Evolutionary conservation across 35 echinoderm and acorn worm species (phyloP).

Genomic region (Lytechinus variegatus): DNA sequence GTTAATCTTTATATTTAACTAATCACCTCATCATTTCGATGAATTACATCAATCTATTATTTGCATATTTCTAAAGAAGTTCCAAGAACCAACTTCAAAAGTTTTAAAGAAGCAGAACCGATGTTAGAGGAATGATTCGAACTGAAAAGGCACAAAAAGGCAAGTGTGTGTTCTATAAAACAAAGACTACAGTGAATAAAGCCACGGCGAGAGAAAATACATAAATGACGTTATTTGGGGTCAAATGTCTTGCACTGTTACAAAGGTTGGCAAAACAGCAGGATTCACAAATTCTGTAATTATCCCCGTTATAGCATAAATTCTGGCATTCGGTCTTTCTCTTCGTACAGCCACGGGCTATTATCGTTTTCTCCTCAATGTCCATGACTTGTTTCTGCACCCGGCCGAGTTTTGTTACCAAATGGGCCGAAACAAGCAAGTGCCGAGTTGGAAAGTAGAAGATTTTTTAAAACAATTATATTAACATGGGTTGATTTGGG

Average conservation of each 20-base stretch:
- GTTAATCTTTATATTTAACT: too few relatives aligned
- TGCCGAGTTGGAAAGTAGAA: not conserved
- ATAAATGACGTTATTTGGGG: not conserved
- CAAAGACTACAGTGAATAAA: not conserved
- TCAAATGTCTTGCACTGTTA: conserved; percentile 29
- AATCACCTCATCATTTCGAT: too few relatives aligned
- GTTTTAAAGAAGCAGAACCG: too few relatives aligned
- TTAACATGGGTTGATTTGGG: too few relatives aligned
- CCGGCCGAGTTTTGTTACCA: not conserved
- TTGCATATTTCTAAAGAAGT: too few relatives aligned
- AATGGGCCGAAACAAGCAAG: not conserved
- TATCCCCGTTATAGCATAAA: not conserved
- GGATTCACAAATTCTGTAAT: not conserved
- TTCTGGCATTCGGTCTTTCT: conserved; percentile 36
- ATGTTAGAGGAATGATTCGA: not conserved
- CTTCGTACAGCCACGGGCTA: not conserved
- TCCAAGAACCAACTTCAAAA: too few relatives aligned
- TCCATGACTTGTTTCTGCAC: not conserved
- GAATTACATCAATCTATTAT: too few relatives aligned
- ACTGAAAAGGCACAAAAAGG: not conserved
- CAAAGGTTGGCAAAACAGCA: conserved; percentile 31
- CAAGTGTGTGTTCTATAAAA: not conserved
- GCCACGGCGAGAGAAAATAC: not conserved
- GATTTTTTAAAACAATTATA: too few relatives aligned
- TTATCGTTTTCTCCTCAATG: not conserved